Percentiles rank a stretch among this genome's conserved stretches.
Evolutionary conservation across 2,797 vertebrate genomes (phyloP).

Genomic region (Hippopotamyrus pictus): DNA sequence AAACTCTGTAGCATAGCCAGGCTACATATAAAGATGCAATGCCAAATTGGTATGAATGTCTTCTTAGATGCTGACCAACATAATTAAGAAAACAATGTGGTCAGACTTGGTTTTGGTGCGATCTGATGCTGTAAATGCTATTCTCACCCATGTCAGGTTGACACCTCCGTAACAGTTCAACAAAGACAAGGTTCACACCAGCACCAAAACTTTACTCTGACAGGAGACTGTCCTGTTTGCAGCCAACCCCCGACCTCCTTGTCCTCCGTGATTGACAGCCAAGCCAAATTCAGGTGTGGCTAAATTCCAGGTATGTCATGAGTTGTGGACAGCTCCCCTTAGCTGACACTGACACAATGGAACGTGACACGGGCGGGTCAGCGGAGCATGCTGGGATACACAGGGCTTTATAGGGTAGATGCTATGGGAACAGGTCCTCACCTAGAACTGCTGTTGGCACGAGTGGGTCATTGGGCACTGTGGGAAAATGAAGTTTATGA

Average conservation of each 20-base stretch:
- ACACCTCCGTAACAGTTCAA: neutral
- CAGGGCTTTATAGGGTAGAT: conserved; percentile 55
- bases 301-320: neutral
- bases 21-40: neutral
- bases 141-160: neutral
- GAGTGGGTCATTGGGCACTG: conserved; percentile 98
- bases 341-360: neutral
- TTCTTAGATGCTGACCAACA: neutral
- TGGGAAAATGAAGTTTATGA: conserved; percentile 72
- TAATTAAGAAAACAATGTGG: neutral
- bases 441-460: conserved; percentile 98
- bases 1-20: neutral
- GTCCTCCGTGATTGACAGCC: neutral
- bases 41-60: neutral
- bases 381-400: conserved; percentile 63
- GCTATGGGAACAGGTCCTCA: conserved; percentile 74
- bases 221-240: neutral
- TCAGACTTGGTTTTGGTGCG: neutral
- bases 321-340: neutral
- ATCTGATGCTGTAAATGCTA: neutral
- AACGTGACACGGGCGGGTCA: conserved; percentile 23
- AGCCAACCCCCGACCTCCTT: neutral
- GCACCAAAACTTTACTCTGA: neutral
- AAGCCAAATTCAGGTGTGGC: neutral
- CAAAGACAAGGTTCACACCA: neutral